Percentiles rank a stretch among this genome's conserved stretches.
phyloP scores from a whole-genome alignment of 2,113 vertebrate genomes.

The Cheilinus undulatus region DNA sequence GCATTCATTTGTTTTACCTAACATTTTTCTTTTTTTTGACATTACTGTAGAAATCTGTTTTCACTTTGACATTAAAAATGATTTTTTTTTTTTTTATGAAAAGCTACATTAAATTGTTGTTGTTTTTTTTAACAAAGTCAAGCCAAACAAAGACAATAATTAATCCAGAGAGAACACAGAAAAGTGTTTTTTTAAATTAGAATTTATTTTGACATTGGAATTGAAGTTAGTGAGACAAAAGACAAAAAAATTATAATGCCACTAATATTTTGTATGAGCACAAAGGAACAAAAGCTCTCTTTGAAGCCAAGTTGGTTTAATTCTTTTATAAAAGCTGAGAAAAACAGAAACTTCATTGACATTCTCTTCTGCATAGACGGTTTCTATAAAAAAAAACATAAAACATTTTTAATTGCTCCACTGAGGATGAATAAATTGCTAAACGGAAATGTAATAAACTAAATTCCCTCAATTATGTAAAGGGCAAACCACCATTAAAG shows the following conservation, averaged over 20 bases:
- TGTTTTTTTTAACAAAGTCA: too few relatives aligned
- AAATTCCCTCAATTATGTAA: neutral
- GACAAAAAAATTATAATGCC: neutral
- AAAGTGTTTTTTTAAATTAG: conserved; percentile 11
- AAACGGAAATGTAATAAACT: conserved; percentile 1
- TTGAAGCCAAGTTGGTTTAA: neutral
- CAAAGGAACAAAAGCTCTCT: conserved; percentile 1
- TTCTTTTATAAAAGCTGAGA: conserved; percentile 1
- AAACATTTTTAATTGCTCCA: conserved; percentile 18
- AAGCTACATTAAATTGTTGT: too few relatives aligned
- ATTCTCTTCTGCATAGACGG: neutral
- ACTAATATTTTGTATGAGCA: neutral
- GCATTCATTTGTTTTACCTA: too few relatives aligned
- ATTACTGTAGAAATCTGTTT: too few relatives aligned
- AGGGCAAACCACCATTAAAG: conserved; percentile 11
- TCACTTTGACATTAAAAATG: too few relatives aligned
- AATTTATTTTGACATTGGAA: conserved; percentile 5
- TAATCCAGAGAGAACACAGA: neutral
- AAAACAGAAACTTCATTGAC: neutral
- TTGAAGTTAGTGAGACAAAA: neutral
- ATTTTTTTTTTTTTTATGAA: too few relatives aligned
- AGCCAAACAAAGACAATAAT: neutral
- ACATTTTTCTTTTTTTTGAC: too few relatives aligned
- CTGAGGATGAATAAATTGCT: conserved; percentile 1
- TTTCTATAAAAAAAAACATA: neutral